Percentiles rank a stretch among this genome's conserved stretches.
phyloP scores from a whole-genome alignment of 2,888 invertebrate genomes.

The Quadriops clusia region DNA sequence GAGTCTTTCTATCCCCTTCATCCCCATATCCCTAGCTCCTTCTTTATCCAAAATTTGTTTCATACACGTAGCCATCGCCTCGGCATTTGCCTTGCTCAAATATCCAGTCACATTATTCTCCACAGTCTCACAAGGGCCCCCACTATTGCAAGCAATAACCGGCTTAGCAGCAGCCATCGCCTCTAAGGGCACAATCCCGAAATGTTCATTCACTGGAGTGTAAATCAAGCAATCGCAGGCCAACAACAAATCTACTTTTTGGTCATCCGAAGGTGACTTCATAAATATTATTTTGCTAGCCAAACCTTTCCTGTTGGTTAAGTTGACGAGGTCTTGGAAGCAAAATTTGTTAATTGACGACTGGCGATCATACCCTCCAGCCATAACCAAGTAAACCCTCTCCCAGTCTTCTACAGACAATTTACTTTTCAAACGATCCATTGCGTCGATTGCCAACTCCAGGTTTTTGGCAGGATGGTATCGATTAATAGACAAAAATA shows the following conservation, averaged over 20 bases:
- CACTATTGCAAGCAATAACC: slow-evolving; percentile 89
- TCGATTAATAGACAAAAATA: slow-evolving; percentile 90
- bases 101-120: slow-evolving; percentile 69
- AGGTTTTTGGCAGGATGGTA: slow-evolving; percentile 96
- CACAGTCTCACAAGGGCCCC: slow-evolving; percentile 92
- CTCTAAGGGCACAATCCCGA: slow-evolving; percentile 98
- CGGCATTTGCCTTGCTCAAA: slow-evolving; percentile 56
- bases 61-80: slow-evolving; percentile 71
- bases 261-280: slow-evolving; percentile 73
- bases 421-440: slow-evolving; percentile 52
- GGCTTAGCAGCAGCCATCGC: slow-evolving; percentile 92
- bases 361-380: slow-evolving; percentile 90
- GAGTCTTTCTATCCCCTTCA: slow-evolving; percentile 62
- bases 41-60: slow-evolving; percentile 47
- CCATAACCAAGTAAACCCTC: slow-evolving; percentile 74
- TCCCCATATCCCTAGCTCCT: slow-evolving; percentile 56
- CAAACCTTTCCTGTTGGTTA: slow-evolving; percentile 53
- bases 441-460: slow-evolving; percentile 69
- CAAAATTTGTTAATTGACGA: slow-evolving; percentile 81
- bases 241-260: slow-evolving; percentile 69
- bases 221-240: slow-evolving; percentile 75
- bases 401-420: slow-evolving; percentile 47
- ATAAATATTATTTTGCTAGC: slow-evolving; percentile 68
- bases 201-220: slow-evolving; percentile 95
- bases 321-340: slow-evolving; percentile 58